Base-by-base conservation (phyloP, 2,113 vertebrate species). In the Larimichthys crocea region DNA sequence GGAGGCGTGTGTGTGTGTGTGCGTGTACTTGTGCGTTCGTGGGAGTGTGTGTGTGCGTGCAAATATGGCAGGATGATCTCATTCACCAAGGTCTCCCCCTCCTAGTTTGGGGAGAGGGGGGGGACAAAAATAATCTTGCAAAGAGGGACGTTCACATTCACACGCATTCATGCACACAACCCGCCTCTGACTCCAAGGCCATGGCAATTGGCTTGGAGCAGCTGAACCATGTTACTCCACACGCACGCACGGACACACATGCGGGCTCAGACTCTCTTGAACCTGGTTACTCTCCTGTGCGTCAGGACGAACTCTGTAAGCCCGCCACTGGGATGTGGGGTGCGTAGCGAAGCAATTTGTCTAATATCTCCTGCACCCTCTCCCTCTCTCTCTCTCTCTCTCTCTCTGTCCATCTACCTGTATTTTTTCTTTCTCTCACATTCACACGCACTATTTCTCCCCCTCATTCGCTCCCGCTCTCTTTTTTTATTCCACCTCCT, bases 101-200 rank as follows among this genome's bases (percentile, higher is more conserved):
- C 52, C 73, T 81, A 80, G 83, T 91, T 88, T 85, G 44, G 63
- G 29, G 80, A 1, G 29, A n/a, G 26, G 26, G 26, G 29, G 75
- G 75, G 82, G 84, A 83, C 74, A 86, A 88, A 92, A 88, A 89
- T 88, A 89, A 92, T 92, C 90, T 91, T 88, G 87, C 85, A 91
- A 92, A 90, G 84, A 92, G 88, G 84, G 76, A 85, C 74, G 55
- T 85, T 86, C 78, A 69, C 78, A 83, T 88, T 87, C 75, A 90
- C 85, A 83, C 42, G 62, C 88, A 70, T 81, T 89, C 86, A 60
- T 75, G 80, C 86, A 86, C 78, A 69, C 83, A 74, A 60, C 49
- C 87, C 52, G 44, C 53, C 85, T 86, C 76, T 72, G 72, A 86
- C 74, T 86, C 78, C 71, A 85, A 88, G 88, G 88, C 92, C 86